Percentiles rank a stretch among this genome's conserved stretches.
phyloP scores from a whole-genome alignment of 1,140 invertebrate species.

The Zaprionus camerounensis region DNA sequence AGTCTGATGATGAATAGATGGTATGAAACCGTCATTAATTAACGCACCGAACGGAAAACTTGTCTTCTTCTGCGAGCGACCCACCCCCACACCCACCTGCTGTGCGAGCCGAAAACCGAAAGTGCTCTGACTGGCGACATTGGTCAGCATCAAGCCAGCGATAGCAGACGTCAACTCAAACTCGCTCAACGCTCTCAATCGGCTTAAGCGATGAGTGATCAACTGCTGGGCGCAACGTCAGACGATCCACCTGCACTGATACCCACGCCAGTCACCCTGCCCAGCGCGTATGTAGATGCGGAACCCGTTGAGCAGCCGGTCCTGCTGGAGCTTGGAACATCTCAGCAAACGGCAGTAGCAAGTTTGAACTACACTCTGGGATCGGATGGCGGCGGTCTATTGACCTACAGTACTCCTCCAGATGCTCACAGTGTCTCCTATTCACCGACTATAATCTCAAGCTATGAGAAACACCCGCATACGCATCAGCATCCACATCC shows the following conservation, averaged over 20 bases:
- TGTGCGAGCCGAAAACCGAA: conserved; percentile 23
- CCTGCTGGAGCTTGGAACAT: conserved; percentile 67
- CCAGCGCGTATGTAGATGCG: conserved; percentile 54
- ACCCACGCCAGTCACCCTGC: conserved; percentile 54
- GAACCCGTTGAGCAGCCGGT: conserved; percentile 70
- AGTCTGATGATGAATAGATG: conserved; percentile 59
- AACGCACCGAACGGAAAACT: conserved; percentile 3
- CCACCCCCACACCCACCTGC: conserved; percentile 20
- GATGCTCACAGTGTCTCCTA: conserved; percentile 39
- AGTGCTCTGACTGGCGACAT: conserved; percentile 32
- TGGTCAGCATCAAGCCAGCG: conserved; percentile 36
- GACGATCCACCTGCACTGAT: conserved; percentile 61
- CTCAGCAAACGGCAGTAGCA: conserved; percentile 19
- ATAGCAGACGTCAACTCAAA: conserved; percentile 37
- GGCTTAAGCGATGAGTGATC: conserved; percentile 77
- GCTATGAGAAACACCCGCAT: conserved; percentile 54
- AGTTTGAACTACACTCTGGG: conserved; percentile 60
- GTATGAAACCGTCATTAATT: conserved; percentile 26
- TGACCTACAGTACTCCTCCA: conserved; percentile 47
- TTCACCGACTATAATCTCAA: conserved; percentile 47
- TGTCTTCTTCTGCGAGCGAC: neutral
- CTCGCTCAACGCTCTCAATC: conserved; percentile 30
- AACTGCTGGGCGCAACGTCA: conserved; percentile 60
- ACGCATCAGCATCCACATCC: neutral
- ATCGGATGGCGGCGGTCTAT: conserved; percentile 51